These are phyloP conservation scores for Lasioglossum figueresi DNA, from an alignment of 2,888 invertebrate species.

Conservation along the genomic window DNA sequence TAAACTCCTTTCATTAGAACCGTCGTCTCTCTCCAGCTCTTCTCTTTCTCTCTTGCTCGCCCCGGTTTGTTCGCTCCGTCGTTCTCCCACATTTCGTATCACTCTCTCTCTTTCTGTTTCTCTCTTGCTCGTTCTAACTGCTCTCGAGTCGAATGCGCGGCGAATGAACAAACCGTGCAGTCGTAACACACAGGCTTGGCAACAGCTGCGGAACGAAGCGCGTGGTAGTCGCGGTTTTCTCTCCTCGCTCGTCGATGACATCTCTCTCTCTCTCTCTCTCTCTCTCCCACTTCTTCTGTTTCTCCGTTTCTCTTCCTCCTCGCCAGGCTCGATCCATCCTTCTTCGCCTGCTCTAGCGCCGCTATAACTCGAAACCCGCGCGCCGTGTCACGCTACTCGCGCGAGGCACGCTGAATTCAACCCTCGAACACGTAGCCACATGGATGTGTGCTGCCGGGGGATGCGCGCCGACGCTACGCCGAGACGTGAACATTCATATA, in stretches of 20 bases:
- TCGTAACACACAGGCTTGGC: conserved; percentile 74
- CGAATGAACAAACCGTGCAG: conserved; percentile 79
- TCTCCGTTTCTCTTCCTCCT: conserved; percentile 19
- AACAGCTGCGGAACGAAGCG: conserved; percentile 74
- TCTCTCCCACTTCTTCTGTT: conserved; percentile 22
- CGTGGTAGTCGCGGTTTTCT: conserved; percentile 66
- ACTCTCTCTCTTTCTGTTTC: background rate
- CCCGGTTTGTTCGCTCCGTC: background rate
- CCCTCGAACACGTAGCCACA: background rate
- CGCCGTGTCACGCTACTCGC: background rate
- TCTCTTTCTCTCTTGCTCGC: background rate
- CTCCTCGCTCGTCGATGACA: conserved; percentile 30
- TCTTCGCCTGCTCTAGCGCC: background rate
- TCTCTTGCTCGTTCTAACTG: background rate
- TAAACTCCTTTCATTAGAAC: conserved; percentile 80
- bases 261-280: background rate
- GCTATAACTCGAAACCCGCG: conserved; percentile 3
- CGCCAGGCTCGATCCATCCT: background rate
- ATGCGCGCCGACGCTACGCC: background rate
- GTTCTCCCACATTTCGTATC: background rate
- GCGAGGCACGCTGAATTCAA: background rate
- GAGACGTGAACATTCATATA: conserved; percentile 3
- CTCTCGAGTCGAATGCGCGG: conserved; percentile 51
- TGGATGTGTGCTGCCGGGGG: background rate
- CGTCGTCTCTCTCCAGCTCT: conserved; percentile 52